phyloP scores from a whole-genome alignment of 2,113 vertebrate genomes.

The Ammodramus savannarum region DNA sequence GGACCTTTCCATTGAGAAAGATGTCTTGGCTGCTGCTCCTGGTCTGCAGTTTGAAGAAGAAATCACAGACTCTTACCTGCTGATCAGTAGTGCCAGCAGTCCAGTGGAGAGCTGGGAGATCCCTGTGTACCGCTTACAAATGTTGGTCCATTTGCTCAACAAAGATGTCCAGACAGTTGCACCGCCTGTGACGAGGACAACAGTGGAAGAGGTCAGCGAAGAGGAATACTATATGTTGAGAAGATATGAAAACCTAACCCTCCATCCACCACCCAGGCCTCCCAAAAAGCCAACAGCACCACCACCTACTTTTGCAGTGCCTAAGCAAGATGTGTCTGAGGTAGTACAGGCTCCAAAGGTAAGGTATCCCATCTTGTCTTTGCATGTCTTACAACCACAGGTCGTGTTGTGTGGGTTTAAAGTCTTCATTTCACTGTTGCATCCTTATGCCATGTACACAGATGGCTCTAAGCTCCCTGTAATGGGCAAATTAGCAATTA shows the following conservation, averaged over 20 bases:
- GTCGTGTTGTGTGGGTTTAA: neutral
- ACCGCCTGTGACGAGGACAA: conserved; percentile 16
- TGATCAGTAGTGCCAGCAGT: conserved; percentile 70
- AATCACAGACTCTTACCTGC: conserved; percentile 81
- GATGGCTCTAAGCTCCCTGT: neutral
- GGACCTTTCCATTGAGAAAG: conserved; percentile 78
- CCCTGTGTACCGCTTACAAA: conserved; percentile 70
- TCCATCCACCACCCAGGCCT: conserved; percentile 80
- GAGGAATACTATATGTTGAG: conserved; percentile 82
- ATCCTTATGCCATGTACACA: neutral
- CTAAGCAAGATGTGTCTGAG: neutral
- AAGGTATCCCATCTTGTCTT: neutral
- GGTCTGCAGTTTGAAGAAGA: conserved; percentile 81
- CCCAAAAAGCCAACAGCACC: conserved; percentile 74
- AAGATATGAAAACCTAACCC: conserved; percentile 74
- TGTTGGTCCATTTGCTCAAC: conserved; percentile 71
- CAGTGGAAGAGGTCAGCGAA: conserved; percentile 78
- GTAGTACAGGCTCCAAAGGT: conserved; percentile 58
- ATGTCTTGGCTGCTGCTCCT: conserved; percentile 75
- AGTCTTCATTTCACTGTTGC: neutral
- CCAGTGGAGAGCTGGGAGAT: conserved; percentile 78
- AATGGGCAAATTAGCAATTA: conserved; percentile 30
- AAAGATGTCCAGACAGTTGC: neutral
- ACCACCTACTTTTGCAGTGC: neutral
- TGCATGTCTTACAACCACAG: neutral